Evolutionary conservation across 2,888 invertebrate species (phyloP).

Genomic region (Magallana nippona): DNA sequence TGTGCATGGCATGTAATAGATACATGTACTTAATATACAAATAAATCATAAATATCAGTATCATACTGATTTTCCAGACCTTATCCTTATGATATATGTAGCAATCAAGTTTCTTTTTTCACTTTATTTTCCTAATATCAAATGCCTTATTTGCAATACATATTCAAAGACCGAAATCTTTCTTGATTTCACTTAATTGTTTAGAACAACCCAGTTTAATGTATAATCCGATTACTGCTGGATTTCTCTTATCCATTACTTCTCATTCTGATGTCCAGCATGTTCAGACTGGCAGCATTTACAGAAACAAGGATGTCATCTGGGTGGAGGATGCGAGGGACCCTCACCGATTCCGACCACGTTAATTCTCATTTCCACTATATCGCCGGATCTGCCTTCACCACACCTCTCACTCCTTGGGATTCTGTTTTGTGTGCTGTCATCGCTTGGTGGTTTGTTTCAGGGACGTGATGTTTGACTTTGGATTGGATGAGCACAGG

Average conservation of each 20-base stretch:
- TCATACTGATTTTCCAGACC: neutral
- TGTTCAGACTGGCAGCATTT: constrained; percentile 92
- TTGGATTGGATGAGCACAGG: neutral
- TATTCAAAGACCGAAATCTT: no score
- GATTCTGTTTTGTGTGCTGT: neutral
- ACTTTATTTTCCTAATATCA: no score
- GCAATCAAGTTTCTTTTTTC: no score
- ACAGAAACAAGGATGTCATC: constrained; percentile 90
- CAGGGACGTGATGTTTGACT: neutral
- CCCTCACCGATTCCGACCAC: constrained; percentile 83
- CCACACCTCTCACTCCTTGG: constrained; percentile 48
- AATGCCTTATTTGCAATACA: no score
- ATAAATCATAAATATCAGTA: neutral
- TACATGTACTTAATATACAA: neutral
- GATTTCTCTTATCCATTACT: constrained; percentile 80
- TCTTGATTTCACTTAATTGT: no score
- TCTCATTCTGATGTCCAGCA: constrained; percentile 92
- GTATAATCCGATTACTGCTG: no score
- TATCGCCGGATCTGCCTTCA: constrained; percentile 87
- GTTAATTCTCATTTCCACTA: constrained; percentile 85
- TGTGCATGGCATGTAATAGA: neutral
- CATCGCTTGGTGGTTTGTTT: neutral
- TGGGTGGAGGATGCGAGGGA: constrained; percentile 87
- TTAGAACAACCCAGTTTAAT: no score
- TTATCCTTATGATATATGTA: no score